Conservation (phyloP, 2,113 vertebrate species). For the Lagopus muta region DNA sequence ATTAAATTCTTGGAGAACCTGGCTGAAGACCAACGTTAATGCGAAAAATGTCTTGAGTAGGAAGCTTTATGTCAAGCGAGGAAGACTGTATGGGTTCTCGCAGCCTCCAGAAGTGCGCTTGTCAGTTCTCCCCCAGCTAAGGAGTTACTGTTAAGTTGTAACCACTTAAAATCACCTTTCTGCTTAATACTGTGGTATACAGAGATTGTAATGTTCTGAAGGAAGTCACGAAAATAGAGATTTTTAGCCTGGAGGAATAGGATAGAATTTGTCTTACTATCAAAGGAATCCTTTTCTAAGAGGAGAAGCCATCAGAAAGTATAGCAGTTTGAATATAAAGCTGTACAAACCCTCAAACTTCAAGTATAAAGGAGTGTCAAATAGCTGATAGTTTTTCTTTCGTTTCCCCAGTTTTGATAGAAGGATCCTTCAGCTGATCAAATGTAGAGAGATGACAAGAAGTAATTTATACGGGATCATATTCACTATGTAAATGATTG, state of each 20-base stretch:
- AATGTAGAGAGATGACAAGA: constrained; percentile 71
- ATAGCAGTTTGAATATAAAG: constrained; percentile 62
- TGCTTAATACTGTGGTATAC: constrained; percentile 60
- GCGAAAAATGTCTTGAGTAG: constrained; percentile 62
- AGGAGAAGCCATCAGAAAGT: constrained; percentile 60
- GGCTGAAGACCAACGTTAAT: constrained; percentile 48
- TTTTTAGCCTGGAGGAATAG: constrained; percentile 66
- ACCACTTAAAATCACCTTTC: constrained; percentile 57
- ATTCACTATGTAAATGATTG: constrained; percentile 68
- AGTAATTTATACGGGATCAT: constrained; percentile 70
- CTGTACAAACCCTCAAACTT: constrained; percentile 67
- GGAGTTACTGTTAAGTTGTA: constrained; percentile 62
- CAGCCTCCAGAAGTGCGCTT: constrained; percentile 30
- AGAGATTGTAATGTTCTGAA: constrained; percentile 73
- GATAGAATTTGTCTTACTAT: constrained; percentile 62
- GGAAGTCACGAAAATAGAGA: constrained; percentile 66
- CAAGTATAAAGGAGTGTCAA: constrained; percentile 62
- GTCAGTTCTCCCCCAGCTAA: constrained; percentile 55
- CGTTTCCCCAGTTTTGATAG: background rate
- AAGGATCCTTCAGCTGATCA: constrained; percentile 68
- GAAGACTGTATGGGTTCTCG: constrained; percentile 1
- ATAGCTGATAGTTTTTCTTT: constrained; percentile 36
- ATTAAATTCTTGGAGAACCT: constrained; percentile 54
- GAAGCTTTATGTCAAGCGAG: constrained; percentile 51
- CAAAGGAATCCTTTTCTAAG: constrained; percentile 67